Base-by-base conservation (phyloP, 2,797 vertebrate species). In the Crenuchus spilurus region DNA sequence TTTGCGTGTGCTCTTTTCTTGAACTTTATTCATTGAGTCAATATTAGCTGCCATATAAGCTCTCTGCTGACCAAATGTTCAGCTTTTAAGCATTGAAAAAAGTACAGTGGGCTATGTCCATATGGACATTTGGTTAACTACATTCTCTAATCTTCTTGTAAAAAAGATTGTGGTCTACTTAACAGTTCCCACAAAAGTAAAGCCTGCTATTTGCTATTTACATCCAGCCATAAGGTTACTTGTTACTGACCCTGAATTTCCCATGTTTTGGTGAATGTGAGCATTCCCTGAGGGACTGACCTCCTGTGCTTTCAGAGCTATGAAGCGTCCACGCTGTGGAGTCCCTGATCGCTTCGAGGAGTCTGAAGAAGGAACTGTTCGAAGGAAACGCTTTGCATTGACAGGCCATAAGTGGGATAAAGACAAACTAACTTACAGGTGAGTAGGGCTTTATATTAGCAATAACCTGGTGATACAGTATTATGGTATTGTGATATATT, bases 251-350 rank as follows among this genome's bases (percentile, higher is more conserved):
- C 54, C 30, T 3, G 18, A 9, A 39, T 31, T 51, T 16, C 46
- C 44, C 42, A 42, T 75, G 26, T 71, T 24, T 41, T 48, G 61
- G 16, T 66, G 33, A 63, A 55, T 78, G 58, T 66, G 3, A 54
- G 18, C 55, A 11, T 44, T 41, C 14, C 42, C 33, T 70, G 31
- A 49, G 8, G 74, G 54, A 54, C 44, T 46, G 48, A 49, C 24
- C 54, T 2, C 52, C 2, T 64, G 41, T 6, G 3, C 4, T 10
- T 14, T 33, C 76, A 99, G 97, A 78, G 96, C 96, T 86, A 98
- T 99, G 97, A 95, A 88, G 52, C 92, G 89, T 64, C 97, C 97
- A 24, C 95, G 97, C 51, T 99, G 97, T 0, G 96, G 96, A 35
- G 93, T 98, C 44, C 95, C 96, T 0, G 97, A 99, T 83, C 93